Percentiles rank a stretch among this genome's conserved stretches.
These are phyloP conservation scores for Oreohelix idahoensis DNA, from an alignment of 1,140 invertebrate genomes.

Conservation along the genomic window DNA sequence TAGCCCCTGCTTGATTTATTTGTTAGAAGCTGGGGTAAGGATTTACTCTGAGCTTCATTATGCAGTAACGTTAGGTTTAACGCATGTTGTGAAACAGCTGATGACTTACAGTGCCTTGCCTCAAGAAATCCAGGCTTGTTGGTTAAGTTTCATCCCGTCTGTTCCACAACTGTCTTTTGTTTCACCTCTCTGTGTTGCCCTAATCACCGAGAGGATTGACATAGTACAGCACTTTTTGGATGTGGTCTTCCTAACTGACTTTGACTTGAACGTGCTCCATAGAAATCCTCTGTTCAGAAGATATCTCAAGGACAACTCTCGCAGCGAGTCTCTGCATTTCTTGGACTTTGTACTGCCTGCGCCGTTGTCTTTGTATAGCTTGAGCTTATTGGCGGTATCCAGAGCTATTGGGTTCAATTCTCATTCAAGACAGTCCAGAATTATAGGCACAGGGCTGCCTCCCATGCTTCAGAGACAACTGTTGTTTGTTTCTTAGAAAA, in stretches of 20 bases:
- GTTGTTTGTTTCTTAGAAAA: neutral
- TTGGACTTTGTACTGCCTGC: neutral
- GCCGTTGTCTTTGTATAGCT: neutral
- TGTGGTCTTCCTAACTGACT: conserved; percentile 17
- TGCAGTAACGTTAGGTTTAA: neutral
- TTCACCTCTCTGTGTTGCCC: conserved; percentile 1
- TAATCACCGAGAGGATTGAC: neutral
- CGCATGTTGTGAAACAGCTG: conserved; percentile 6
- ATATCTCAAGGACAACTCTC: neutral
- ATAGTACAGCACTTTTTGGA: conserved; percentile 7
- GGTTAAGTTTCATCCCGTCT: neutral
- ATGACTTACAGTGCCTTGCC: neutral
- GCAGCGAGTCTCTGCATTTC: neutral
- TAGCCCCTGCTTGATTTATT: neutral
- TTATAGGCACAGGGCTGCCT: neutral
- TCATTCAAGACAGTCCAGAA: neutral
- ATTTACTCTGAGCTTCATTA: conserved; percentile 21
- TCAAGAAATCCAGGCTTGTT: neutral
- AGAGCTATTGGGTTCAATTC: conserved; percentile 2
- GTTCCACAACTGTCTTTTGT: neutral
- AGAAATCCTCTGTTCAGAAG: neutral
- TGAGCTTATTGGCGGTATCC: neutral
- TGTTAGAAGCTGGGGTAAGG: conserved; percentile 3
- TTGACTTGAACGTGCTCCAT: neutral
- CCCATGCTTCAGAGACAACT: neutral